Base-by-base conservation (phyloP, 2,888 invertebrate genomes). In the Nymphalis urticae region DNA sequence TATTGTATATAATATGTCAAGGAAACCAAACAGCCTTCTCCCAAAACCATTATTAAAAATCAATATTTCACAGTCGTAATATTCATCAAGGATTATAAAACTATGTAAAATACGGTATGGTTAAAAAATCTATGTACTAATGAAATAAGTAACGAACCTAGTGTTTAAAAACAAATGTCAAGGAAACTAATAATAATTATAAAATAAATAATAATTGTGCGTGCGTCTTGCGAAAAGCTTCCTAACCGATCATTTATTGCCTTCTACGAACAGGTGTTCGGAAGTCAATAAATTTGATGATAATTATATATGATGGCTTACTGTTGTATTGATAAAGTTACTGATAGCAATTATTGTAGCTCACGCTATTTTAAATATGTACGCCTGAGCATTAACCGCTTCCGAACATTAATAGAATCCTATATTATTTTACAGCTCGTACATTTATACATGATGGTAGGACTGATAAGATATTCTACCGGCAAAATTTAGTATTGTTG, bases 101-200 rank as follows among this genome's bases (percentile, higher is more conserved):
- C 17, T 47, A 63, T 58, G 42, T 56, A 32, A 48, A 61, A 64
- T 68, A 63, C 42, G 59, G 24, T 62, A 62, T 65, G 48, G 62
- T 50, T 58, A 63, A 50, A 62, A 54, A 58, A 58, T 62, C 50
- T 67, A 27, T 54, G 17, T 17, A 56, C 17, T 32, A 24, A 63
- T 59, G 24, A 63, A 67, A 48, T 67, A 17, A 56, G 32, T 27
- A 50, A 48, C 48, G 62, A 62, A 62, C 47, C n/a, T 48, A 62
- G 50, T 62, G 42, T 58, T 68, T 75, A 62, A 68, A 76, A 75
- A 58, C 68, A 84, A 85, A 86, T 84, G 83, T 83, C 85, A 85
- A 85, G 85, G 84, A 75, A 81, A 77, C 74, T 65, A 72, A 74
- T 75, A 72, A 74, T 75, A 70, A 72, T 76, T 75, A 69, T 71